Conservation (phyloP, 2,113 vertebrate species). For the Pogona vitticeps region DNA sequence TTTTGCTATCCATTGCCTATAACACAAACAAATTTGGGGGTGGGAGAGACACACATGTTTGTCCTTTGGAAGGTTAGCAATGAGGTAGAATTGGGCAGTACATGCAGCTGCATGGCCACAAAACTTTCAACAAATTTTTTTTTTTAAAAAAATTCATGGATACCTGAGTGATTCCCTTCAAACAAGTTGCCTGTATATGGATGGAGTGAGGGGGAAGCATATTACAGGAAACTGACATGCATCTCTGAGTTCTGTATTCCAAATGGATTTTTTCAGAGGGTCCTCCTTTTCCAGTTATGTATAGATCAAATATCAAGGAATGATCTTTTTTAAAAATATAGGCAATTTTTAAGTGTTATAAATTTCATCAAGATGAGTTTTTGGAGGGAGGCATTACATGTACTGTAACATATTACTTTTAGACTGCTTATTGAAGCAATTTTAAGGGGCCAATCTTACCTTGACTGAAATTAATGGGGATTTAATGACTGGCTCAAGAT, state of each 20-base stretch:
- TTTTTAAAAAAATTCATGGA: too few relatives aligned
- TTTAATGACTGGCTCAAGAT: conserved; percentile 10
- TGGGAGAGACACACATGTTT: background rate
- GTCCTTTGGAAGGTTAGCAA: background rate
- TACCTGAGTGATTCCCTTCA: too few relatives aligned
- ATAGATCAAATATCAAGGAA: background rate
- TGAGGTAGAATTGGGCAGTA: background rate
- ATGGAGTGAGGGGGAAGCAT: background rate
- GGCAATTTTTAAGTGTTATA: background rate
- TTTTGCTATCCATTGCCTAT: background rate
- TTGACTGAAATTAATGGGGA: conserved; percentile 1
- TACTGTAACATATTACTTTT: background rate
- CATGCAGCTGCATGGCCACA: background rate
- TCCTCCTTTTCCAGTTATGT: background rate
- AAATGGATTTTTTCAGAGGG: background rate
- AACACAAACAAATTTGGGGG: rapidly evolving
- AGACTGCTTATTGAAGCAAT: background rate
- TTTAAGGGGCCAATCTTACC: background rate
- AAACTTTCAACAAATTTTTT: background rate
- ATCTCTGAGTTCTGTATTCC: background rate
- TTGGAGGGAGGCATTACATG: background rate
- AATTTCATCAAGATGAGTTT: background rate
- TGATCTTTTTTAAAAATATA: background rate
- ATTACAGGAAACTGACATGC: background rate
- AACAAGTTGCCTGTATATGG: background rate